These are phyloP conservation scores for Amazona vittata DNA, from an alignment of 2,113 vertebrate genomes.

Conservation along the genomic window DNA sequence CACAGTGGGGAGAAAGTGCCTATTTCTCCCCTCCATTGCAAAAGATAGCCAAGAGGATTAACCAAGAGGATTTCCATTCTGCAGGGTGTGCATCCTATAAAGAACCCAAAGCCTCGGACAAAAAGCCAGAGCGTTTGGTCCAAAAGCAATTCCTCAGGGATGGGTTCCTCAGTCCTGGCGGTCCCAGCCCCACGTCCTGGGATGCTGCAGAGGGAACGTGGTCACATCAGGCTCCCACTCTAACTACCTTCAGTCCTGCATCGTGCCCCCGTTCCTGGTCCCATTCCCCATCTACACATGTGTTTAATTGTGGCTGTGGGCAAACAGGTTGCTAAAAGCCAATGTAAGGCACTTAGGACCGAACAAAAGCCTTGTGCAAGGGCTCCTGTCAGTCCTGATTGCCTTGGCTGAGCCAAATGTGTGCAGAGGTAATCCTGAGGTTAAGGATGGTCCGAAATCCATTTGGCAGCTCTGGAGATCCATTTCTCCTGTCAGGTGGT, in stretches of 20 bases:
- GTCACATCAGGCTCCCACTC: accelerated
- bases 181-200: background rate
- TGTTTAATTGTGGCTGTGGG: background rate
- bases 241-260: accelerated
- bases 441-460: background rate
- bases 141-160: background rate
- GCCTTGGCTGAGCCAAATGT: accelerated
- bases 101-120: too few relatives aligned
- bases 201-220: accelerated
- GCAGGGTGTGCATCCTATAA: background rate
- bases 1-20: background rate
- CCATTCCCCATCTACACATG: background rate
- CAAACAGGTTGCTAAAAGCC: background rate
- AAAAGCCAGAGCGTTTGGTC: background rate
- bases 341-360: accelerated
- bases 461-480: background rate
- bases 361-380: background rate
- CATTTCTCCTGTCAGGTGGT: background rate
- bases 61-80: background rate
- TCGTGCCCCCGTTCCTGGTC: background rate
- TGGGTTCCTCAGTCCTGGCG: background rate
- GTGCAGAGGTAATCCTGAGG: background rate
- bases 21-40: accelerated
- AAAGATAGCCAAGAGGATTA: background rate
- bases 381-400: background rate